Conservation (phyloP, 2,888 invertebrate genomes). For the Polylopha cassiicola region DNA sequence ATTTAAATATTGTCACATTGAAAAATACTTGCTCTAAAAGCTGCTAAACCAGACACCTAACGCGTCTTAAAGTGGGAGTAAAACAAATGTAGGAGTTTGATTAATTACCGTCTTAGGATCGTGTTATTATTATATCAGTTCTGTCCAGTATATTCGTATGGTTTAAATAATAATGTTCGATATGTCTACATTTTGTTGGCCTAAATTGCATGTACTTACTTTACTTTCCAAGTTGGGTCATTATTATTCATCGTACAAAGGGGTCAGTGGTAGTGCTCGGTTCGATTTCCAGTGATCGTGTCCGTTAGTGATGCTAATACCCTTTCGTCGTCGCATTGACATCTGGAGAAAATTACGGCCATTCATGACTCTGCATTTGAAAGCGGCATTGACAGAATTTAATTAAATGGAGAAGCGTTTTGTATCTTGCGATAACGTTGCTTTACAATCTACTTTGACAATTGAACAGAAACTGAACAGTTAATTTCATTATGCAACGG, state of each 20-base stretch:
- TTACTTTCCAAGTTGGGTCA: slow-evolving; percentile 56
- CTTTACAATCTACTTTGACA: no score
- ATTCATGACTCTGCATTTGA: slow-evolving; percentile 12
- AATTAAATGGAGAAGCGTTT: not conserved
- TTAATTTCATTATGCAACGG: no score
- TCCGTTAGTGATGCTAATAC: slow-evolving; percentile 29
- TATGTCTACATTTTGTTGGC: slow-evolving; percentile 3
- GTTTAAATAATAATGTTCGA: not conserved
- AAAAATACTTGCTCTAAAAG: no score
- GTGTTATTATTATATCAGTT: no score
- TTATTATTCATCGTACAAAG: slow-evolving; percentile 65
- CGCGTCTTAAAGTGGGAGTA: no score
- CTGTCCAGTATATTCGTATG: no score
- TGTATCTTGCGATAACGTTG: no score
- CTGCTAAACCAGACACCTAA: no score
- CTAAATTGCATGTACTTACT: slow-evolving; percentile 30
- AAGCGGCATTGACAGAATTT: slow-evolving; percentile 5
- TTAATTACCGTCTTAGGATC: no score
- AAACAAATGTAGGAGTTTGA: no score
- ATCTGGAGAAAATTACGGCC: slow-evolving; percentile 24
- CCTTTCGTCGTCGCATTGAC: slow-evolving; percentile 17
- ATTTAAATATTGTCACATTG: no score
- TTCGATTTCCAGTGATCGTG: slow-evolving; percentile 49
- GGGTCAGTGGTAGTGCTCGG: slow-evolving; percentile 48
- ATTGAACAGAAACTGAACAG: no score